phyloP scores from a whole-genome alignment of 2,888 invertebrate species.

The Colletes collaris region DNA sequence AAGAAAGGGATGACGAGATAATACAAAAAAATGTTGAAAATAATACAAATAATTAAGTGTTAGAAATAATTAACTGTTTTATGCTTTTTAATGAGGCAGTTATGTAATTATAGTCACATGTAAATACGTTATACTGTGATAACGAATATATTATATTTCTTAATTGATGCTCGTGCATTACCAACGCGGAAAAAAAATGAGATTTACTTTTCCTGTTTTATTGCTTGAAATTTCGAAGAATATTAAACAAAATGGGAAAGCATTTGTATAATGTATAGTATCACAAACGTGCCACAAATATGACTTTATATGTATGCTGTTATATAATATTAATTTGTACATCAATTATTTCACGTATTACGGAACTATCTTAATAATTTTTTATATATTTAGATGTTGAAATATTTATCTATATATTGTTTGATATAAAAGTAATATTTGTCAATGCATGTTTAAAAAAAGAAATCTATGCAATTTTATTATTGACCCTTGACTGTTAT shows the following conservation, averaged over 20 bases:
- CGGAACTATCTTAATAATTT: constrained; percentile 30
- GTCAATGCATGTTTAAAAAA: constrained; percentile 30
- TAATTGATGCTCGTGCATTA: constrained; percentile 60
- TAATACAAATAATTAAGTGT: constrained; percentile 48
- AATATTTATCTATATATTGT: constrained; percentile 47
- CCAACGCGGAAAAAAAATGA: constrained; percentile 59
- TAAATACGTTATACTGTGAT: constrained; percentile 77
- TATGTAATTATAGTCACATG: constrained; percentile 61
- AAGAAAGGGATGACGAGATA: constrained; percentile 36
- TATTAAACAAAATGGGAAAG: constrained; percentile 18
- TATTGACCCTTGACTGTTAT: constrained; percentile 29
- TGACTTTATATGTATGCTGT: constrained; percentile 34
- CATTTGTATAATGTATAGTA: constrained; percentile 42
- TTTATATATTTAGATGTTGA: constrained; percentile 32
- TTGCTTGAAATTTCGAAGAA: constrained; percentile 16
- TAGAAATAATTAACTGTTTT: constrained; percentile 55
- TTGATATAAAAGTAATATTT: constrained; percentile 49
- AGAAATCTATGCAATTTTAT: constrained; percentile 19
- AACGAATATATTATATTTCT: constrained; percentile 63
- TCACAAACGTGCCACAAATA: constrained; percentile 40
- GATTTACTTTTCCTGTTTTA: constrained; percentile 40
- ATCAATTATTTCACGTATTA: constrained; percentile 22
- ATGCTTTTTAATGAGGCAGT: constrained; percentile 58
- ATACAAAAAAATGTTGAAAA: constrained; percentile 42
- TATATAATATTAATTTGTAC: constrained; percentile 34